phyloP scores from a whole-genome alignment of 2,113 vertebrate genomes.

The Sebastes fasciatus region DNA sequence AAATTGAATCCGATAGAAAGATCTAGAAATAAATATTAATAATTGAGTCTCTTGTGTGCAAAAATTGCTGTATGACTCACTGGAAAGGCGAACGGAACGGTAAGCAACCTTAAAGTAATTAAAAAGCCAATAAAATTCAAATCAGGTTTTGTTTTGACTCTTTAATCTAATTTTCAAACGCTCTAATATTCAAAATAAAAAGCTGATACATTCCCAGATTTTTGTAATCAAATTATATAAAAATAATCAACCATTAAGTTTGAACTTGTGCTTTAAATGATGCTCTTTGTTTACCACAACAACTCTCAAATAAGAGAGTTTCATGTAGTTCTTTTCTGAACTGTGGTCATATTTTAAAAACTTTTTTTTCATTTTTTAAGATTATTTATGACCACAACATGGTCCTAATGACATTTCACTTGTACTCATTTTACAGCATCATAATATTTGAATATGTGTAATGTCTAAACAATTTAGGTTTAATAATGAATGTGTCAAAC shows the following conservation, averaged over 20 bases:
- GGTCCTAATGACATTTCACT: background rate
- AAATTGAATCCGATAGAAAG: background rate
- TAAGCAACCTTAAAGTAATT: background rate
- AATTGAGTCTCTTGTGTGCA: background rate
- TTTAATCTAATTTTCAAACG: background rate
- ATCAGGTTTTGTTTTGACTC: background rate
- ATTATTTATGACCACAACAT: background rate
- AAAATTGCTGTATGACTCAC: conserved; percentile 5
- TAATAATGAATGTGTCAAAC: background rate
- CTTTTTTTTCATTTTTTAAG: background rate
- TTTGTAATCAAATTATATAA: background rate
- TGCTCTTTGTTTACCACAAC: background rate
- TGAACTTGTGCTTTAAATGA: background rate
- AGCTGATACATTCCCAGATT: background rate
- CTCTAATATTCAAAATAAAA: background rate
- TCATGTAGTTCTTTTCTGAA: background rate
- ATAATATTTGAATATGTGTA: background rate
- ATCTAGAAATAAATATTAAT: background rate
- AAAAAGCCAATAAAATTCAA: background rate
- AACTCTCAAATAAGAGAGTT: background rate
- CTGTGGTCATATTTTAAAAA: background rate
- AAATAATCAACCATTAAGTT: background rate
- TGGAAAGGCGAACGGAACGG: background rate
- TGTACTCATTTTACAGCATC: background rate
- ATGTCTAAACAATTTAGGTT: background rate